Evolutionary conservation across 2,888 invertebrate species (phyloP), one percentile per base, ranked within the genome.

Genomic region (Epinotia ramella): DNA sequence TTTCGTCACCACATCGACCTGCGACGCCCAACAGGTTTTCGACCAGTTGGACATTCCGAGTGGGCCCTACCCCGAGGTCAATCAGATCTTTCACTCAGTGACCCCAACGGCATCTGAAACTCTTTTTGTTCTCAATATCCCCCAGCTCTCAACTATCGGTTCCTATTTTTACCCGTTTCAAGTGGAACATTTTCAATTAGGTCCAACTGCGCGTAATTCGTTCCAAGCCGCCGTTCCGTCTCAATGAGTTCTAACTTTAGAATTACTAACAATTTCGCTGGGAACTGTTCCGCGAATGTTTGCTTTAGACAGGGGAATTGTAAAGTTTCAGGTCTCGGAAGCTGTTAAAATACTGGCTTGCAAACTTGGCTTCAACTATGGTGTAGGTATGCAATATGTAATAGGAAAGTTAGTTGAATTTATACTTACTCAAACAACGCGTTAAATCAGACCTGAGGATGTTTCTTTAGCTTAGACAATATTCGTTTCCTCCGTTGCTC

Each of bases 101-200:
- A 16, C 49, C 16, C 5, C 16, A 49, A n/a, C 53, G 53, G 16
- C 12, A 49, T 49, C 16, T 5, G 12, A n/a, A 3, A 20, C 40
- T 16, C 9, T 59, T 67, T 24, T 44, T 16, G 60, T 13, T 28
- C 28, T 40, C 11, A 49, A 49, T 46, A 62, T 49, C 6, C 63
- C 33, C 16, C 33, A 53, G 59, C 66, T 74, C 65, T n/a, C 33
- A 28, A 28, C 64, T 62, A 18, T 57, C 28, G 63, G 53, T 33
- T 46, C 28, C 79, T 82, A 81, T 81, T 80, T 81, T 80, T 81
- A 77, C 79, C 64, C 64, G 63, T 78, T 81, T 84, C 79, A 81
- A 84, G 83, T 82, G 81, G 82, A 83, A 80, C 82, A 79, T 59
- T 79, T 79, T 78, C 79, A 79, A 82, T 83, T 82, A 81, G 80